Conservation (phyloP, 2,113 vertebrate genomes). For the Muntiacus muntjak region DNA sequence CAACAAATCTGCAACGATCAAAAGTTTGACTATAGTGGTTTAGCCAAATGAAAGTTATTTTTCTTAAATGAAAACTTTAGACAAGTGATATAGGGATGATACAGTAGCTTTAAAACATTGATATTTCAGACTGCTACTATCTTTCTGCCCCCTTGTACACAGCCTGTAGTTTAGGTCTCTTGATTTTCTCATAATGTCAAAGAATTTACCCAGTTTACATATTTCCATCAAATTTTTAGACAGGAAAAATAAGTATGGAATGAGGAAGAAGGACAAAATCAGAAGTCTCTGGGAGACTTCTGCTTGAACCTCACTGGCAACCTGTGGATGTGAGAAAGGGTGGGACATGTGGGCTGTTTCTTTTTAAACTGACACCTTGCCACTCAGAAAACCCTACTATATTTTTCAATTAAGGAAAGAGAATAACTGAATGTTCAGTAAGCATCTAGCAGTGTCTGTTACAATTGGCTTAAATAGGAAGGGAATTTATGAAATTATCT, state of each 20-base stretch:
- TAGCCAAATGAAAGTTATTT: background rate
- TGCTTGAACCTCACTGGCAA: background rate
- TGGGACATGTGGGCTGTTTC: background rate
- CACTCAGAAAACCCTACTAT: background rate
- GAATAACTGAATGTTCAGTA: background rate
- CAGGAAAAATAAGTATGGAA: background rate
- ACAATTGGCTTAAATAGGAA: background rate
- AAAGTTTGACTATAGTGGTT: background rate
- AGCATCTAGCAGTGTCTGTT: background rate
- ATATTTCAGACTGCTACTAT: background rate
- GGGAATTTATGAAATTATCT: background rate
- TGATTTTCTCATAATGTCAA: background rate
- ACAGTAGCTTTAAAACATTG: background rate
- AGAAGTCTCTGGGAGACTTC: background rate
- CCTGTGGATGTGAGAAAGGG: background rate
- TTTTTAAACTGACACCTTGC: background rate
- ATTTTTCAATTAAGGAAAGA: background rate
- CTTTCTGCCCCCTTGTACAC: background rate
- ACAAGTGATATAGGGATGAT: background rate
- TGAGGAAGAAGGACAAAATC: background rate
- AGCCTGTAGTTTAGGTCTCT: background rate
- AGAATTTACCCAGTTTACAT: background rate
- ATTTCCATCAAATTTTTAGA: background rate
- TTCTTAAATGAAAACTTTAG: background rate
- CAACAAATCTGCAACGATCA: background rate